Conservation (phyloP, 2,888 invertebrate species). For the Lasius fuliginosus region DNA sequence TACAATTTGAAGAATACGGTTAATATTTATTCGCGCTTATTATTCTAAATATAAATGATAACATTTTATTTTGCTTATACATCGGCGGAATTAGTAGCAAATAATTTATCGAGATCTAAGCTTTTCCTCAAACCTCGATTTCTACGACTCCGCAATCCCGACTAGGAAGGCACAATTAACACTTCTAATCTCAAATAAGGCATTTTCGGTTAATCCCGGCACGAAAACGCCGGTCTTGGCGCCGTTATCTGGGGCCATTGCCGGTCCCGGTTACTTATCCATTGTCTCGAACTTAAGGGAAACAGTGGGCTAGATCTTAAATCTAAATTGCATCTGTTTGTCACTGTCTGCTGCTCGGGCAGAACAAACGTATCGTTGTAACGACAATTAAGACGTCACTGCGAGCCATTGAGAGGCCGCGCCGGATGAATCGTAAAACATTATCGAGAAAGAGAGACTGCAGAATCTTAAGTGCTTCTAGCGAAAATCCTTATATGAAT, state of each 20-base stretch:
- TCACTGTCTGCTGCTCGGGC: slow-evolving; percentile 75
- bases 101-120: not conserved
- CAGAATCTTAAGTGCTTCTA: not conserved
- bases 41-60: not conserved
- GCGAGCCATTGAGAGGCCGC: slow-evolving; percentile 21
- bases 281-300: slow-evolving; percentile 80
- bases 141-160: slow-evolving; percentile 28
- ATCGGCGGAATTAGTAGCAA: not conserved
- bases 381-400: slow-evolving; percentile 62
- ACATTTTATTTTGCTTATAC: slow-evolving; percentile 34
- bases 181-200: slow-evolving; percentile 72
- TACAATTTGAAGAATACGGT: not conserved
- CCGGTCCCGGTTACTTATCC: slow-evolving; percentile 80
- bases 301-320: slow-evolving; percentile 82
- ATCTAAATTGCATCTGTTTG: slow-evolving; percentile 85
- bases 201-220: slow-evolving; percentile 72
- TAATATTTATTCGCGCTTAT: not conserved
- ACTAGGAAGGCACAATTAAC: slow-evolving; percentile 67
- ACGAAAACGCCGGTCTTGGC: slow-evolving; percentile 69
- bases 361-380: slow-evolving; percentile 67
- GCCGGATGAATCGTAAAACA: not conserved
- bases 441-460: slow-evolving; percentile 17
- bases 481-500: not conserved
- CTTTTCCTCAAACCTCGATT: slow-evolving; percentile 32
- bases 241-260: slow-evolving; percentile 81